Percentiles rank a stretch among this genome's conserved stretches.
These are phyloP conservation scores for Nothura maculosa DNA, from an alignment of 2,797 vertebrate species.

Conservation along the genomic window DNA sequence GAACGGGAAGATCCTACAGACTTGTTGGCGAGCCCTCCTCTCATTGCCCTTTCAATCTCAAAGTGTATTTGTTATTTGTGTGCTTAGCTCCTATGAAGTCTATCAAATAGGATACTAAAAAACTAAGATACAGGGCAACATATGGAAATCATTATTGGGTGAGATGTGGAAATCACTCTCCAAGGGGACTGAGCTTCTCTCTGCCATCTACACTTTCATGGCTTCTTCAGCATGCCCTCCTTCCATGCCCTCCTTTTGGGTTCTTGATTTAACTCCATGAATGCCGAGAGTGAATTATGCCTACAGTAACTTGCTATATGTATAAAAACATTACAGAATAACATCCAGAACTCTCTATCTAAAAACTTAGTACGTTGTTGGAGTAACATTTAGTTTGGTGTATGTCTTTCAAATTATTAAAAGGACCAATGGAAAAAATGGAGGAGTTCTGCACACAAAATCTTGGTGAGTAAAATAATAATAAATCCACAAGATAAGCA, in stretches of 20 bases:
- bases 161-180: background rate
- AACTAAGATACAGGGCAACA: background rate
- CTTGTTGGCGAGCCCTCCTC: background rate
- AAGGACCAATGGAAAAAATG: background rate
- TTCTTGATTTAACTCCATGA: background rate
- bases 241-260: background rate
- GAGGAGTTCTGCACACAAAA: background rate
- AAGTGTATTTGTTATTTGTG: fast-evolving
- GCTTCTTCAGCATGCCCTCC: background rate
- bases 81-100: background rate
- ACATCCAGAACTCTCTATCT: background rate
- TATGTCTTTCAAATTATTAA: background rate
- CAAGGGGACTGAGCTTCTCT: background rate
- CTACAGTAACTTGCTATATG: background rate
- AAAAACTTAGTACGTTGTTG: background rate
- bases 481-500: constrained; percentile 36
- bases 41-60: background rate
- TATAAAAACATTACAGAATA: background rate
- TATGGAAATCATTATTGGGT: background rate
- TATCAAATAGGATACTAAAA: background rate
- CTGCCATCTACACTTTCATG: constrained; percentile 14
- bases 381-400: background rate
- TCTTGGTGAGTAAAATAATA: background rate
- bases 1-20: fast-evolving
- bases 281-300: background rate